Evolutionary conservation across 2,797 vertebrate species (phyloP).

Genomic region (Acanthurus lineatus): DNA sequence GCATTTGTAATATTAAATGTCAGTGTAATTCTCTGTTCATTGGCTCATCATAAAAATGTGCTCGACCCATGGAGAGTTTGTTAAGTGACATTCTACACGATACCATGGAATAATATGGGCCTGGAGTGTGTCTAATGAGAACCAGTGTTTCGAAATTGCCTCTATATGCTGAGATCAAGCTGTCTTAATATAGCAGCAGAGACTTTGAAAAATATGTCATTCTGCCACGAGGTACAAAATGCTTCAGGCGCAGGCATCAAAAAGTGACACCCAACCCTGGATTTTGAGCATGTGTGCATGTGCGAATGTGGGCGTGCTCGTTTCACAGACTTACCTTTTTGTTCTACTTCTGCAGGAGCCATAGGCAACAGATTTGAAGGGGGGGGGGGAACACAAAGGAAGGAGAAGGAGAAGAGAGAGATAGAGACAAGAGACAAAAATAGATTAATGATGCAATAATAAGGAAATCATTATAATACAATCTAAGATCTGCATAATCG

Average conservation of each 20-base stretch:
- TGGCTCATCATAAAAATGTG: conserved; percentile 69
- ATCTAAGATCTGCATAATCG: conserved; percentile 82
- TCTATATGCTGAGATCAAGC: conserved; percentile 70
- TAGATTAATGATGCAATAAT: conserved; percentile 89
- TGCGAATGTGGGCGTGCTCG: conserved; percentile 42
- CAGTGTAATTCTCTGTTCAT: conserved; percentile 70
- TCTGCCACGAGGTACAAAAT: conserved; percentile 67
- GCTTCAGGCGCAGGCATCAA: conserved; percentile 50
- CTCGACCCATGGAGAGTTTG: conserved; percentile 64
- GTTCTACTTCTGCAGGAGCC: conserved; percentile 97
- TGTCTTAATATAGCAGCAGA: conserved; percentile 71
- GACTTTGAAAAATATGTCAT: conserved; percentile 70
- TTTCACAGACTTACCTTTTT: conserved; percentile 96
- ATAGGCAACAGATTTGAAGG: conserved; percentile 58
- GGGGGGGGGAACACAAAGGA: conserved; percentile 22
- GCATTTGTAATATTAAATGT: conserved; percentile 76
- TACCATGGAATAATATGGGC: conserved; percentile 54
- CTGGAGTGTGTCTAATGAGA: conserved; percentile 74
- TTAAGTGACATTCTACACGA: conserved; percentile 72
- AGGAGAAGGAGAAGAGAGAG: conserved; percentile 58
- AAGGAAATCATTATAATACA: conserved; percentile 84
- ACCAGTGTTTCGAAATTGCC: conserved; percentile 73
- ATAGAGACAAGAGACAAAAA: conserved; percentile 78
- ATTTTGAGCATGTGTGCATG: conserved; percentile 51
- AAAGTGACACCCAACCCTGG: conserved; percentile 49